These are phyloP conservation scores for Macquaria australasica DNA, from an alignment of 2,113 vertebrate genomes.

Conservation along the genomic window DNA sequence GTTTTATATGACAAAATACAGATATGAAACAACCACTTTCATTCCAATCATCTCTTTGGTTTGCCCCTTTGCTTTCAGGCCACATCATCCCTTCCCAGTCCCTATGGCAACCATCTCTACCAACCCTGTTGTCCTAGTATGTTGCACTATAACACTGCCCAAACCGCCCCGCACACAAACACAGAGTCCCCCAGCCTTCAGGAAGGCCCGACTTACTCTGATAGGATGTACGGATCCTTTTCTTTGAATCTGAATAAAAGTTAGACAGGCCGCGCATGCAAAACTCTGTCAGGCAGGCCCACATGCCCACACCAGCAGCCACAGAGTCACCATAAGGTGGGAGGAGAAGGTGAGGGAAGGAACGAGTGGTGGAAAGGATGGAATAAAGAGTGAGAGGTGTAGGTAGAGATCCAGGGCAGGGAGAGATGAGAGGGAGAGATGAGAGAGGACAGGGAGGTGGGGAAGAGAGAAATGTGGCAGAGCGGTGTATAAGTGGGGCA, in stretches of 20 bases:
- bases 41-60: slow-evolving; percentile 68
- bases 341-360: slow-evolving; percentile 60
- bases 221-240: slow-evolving; percentile 99
- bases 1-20: slow-evolving; percentile 14
- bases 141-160: slow-evolving; percentile 8
- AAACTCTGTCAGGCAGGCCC: slow-evolving; percentile 96
- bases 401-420: slow-evolving; percentile 2
- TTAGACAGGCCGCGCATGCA: slow-evolving; percentile 99
- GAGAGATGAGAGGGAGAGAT: slow-evolving; percentile 14
- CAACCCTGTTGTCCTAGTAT: not conserved
- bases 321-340: slow-evolving; percentile 86
- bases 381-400: slow-evolving; percentile 31
- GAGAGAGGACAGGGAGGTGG: slow-evolving; percentile 10
- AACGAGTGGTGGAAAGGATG: not conserved
- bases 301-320: slow-evolving; percentile 97
- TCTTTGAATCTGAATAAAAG: slow-evolving; percentile 99
- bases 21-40: not conserved
- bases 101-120: slow-evolving; percentile 17
- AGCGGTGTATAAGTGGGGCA: not conserved
- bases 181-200: slow-evolving; percentile 59
- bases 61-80: slow-evolving; percentile 38
- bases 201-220: slow-evolving; percentile 94
- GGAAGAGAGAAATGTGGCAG: not conserved
- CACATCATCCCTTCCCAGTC: slow-evolving; percentile 3
- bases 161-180: slow-evolving; percentile 37